A percentile compares a stretch with the other conserved stretches of the same genome.
Conservation (phyloP, 2,888 invertebrate genomes). For the Pyrochroa serraticornis region DNA sequence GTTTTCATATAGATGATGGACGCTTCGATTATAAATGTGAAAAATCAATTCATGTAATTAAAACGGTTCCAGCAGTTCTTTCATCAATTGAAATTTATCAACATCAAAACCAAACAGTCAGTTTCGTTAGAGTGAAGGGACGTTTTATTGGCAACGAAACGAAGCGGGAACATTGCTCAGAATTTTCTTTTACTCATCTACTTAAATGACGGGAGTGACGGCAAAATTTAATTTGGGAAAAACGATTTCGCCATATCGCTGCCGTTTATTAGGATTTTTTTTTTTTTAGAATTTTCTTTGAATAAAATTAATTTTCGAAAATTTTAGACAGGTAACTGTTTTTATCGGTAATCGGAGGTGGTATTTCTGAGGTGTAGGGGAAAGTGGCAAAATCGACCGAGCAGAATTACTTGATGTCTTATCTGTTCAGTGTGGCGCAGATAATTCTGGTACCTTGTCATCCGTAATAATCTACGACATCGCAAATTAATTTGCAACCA, state of each 20-base stretch:
- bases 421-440: constrained; percentile 8
- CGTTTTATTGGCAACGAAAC: constrained; percentile 26
- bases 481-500: constrained; percentile 11
- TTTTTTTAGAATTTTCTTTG: no score
- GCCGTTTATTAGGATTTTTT: no score
- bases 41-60: constrained; percentile 2
- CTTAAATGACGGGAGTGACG: constrained; percentile 3
- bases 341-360: no score
- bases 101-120: constrained; percentile 15
- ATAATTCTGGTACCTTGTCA: constrained; percentile 14
- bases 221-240: constrained; percentile 13
- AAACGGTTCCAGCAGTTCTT: background rate
- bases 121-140: constrained; percentile 16
- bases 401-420: constrained; percentile 15
- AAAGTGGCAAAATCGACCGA: background rate
- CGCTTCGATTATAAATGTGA: background rate
- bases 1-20: background rate
- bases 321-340: no score
- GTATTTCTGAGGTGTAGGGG: background rate
- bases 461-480: constrained; percentile 17
- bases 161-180: constrained; percentile 19
- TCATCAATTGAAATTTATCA: constrained; percentile 7
- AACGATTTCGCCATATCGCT: no score
- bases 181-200: constrained; percentile 25
- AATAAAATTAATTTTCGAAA: no score